phyloP scores from a whole-genome alignment of 64 coral and sea anemone species.

The Dendrophyllia cribrosa region DNA sequence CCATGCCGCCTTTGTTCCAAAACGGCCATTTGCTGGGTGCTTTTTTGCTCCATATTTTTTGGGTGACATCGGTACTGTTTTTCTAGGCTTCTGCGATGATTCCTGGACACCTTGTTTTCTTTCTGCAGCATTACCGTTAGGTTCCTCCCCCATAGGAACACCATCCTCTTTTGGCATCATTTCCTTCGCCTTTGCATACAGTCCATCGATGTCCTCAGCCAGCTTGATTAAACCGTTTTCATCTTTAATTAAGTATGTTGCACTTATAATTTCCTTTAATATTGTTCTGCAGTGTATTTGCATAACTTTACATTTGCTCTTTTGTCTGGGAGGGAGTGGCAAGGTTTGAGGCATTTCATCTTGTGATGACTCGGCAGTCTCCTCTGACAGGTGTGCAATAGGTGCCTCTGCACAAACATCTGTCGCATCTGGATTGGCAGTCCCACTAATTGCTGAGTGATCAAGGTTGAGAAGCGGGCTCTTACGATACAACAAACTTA shows the following conservation, averaged over 20 bases:
- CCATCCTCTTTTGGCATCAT: no score
- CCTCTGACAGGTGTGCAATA: not conserved
- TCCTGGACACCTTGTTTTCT: no score
- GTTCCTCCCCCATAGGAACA: no score
- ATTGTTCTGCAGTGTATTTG: not conserved
- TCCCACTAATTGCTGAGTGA: not conserved
- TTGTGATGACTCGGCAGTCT: not conserved
- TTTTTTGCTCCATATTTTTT: no score
- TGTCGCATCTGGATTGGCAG: not conserved
- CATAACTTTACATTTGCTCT: not conserved
- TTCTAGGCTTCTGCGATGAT: no score
- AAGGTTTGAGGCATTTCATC: not conserved
- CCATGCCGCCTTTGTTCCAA: no score
- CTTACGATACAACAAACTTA: not conserved
- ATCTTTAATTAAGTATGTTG: constrained; percentile 29
- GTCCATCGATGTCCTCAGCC: not conserved
- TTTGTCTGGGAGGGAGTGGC: constrained; percentile 1
- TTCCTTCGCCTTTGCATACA: not conserved
- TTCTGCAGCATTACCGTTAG: no score
- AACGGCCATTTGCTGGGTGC: no score
- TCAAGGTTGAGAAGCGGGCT: constrained; percentile 41
- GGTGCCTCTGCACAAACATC: not conserved
- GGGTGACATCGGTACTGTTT: no score
- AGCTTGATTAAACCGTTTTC: not conserved
- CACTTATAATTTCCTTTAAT: constrained; percentile 38